Conservation (phyloP, 92 coral and sea anemone genomes). For the Nematostella vectensis region DNA sequence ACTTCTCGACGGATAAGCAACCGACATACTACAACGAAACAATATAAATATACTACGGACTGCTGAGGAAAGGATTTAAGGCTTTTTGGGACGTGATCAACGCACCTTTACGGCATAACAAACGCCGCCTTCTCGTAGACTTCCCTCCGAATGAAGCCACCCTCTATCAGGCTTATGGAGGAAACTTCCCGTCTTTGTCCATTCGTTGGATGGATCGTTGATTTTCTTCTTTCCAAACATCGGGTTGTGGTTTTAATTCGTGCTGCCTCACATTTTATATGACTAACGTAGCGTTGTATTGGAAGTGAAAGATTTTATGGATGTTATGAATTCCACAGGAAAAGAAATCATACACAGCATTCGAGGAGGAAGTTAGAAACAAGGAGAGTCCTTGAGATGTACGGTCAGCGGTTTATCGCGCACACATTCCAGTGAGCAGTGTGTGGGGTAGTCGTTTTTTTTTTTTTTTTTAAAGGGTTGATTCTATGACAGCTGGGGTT, state of each 20-base stretch:
- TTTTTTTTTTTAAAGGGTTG: too few relatives aligned
- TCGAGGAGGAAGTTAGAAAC: too few relatives aligned
- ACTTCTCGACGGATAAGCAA: conserved; percentile 82
- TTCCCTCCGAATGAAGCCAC: conserved; percentile 92
- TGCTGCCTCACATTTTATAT: conserved; percentile 17
- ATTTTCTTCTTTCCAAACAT: conserved; percentile 87
- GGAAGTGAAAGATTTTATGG: too few relatives aligned
- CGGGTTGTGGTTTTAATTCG: background rate
- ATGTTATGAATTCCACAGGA: too few relatives aligned
- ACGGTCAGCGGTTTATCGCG: too few relatives aligned
- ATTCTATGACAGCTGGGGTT: too few relatives aligned
- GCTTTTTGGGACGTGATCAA: background rate
- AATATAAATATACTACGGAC: conserved; percentile 1
- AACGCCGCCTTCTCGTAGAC: conserved; percentile 90
- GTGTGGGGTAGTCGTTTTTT: too few relatives aligned
- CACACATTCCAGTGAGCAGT: too few relatives aligned
- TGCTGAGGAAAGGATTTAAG: background rate
- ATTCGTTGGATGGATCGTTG: conserved; percentile 59
- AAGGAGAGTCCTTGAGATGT: too few relatives aligned
- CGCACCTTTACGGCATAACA: conserved; percentile 92
- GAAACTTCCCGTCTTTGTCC: conserved; percentile 96
- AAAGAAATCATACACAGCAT: too few relatives aligned
- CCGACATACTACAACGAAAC: conserved; percentile 84
- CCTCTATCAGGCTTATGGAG: conserved; percentile 86
- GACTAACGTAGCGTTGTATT: too few relatives aligned